Conservation (phyloP, 1,140 invertebrate species). For the Zeugodacus cucurbitae region DNA sequence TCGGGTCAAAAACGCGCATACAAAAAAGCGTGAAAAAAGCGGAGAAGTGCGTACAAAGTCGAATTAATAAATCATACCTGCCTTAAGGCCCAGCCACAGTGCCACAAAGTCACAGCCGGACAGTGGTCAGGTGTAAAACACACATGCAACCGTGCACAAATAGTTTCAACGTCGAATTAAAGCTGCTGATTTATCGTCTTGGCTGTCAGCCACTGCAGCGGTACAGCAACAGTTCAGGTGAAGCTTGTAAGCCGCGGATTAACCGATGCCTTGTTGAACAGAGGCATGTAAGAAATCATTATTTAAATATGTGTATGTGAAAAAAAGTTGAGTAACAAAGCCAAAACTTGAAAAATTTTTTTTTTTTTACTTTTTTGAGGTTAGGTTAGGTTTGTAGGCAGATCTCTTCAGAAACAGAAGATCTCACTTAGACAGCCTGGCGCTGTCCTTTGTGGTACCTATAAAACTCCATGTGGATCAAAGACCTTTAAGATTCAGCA, state of each 20-base stretch:
- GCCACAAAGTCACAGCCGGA: background rate
- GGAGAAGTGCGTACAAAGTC: background rate
- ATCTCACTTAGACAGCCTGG: no score
- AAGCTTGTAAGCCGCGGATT: constrained; percentile 9
- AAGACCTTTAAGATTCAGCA: no score
- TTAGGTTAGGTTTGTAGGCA: no score
- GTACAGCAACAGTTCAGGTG: background rate
- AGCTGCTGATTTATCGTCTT: background rate
- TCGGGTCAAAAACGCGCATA: background rate
- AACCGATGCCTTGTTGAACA: background rate
- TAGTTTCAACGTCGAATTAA: background rate
- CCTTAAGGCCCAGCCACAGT: background rate
- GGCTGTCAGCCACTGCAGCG: background rate
- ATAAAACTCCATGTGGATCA: no score
- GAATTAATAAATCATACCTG: background rate
- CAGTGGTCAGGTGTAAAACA: background rate
- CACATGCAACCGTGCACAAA: background rate
- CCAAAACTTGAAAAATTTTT: no score
- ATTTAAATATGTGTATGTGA: no score
- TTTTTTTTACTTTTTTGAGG: no score
- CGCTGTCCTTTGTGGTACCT: no score
- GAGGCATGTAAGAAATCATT: background rate
- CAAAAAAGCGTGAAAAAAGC: background rate
- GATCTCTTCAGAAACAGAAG: no score
- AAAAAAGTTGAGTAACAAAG: no score